Evolutionary conservation across 2,888 invertebrate species (phyloP), one percentile per base, ranked within the genome.

Genomic region (Rutpela maculata): DNA sequence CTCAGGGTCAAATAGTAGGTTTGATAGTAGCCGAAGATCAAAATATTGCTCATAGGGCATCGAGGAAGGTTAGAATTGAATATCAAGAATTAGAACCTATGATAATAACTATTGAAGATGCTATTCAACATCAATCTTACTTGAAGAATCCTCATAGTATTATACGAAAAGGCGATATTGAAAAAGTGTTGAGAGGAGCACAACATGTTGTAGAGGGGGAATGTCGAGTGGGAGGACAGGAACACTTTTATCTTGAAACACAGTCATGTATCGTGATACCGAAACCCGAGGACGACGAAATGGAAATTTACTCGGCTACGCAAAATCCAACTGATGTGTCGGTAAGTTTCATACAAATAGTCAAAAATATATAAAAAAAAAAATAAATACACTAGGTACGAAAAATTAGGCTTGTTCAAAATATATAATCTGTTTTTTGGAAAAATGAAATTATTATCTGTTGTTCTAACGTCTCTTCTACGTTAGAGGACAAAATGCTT

Each of bases 211-310:
- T 97, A 43, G 95, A 96, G 89, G 97, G 97, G 0, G 93, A 95
- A 82, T 91, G 93, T 60, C 91, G 94, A 76, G 95, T 96, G 86
- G 97, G 97, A 12, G 97, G 97, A 0, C 98, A 99, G 89, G 99
- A 99, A 88, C 99, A 99, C 88, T 98, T 99, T 89, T 99, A 99
- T 90, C 91, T 99, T 84, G 99, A 99, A 90, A 97, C 98, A 0
- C 93, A 96, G 79, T 93, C 93, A 0, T 90, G 93, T 1, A 90
- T 95, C 76, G 96, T 93, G 0, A 90, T 95, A 62, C 96, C 96
- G 0, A 94, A 93, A 83, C 93, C 92, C 84, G 96, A 96, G 88
- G 94, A 94, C 76, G 94, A 95, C 80, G 98, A 98, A 89, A 89
- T 99, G 77, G 97, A 98, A 88, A 89, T 98, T 68, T 94, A 95